Percentiles rank a stretch among this genome's conserved stretches.
Evolutionary conservation across 1,140 invertebrate genomes (phyloP).

Genomic region (Amphibalanus amphitrite): DNA sequence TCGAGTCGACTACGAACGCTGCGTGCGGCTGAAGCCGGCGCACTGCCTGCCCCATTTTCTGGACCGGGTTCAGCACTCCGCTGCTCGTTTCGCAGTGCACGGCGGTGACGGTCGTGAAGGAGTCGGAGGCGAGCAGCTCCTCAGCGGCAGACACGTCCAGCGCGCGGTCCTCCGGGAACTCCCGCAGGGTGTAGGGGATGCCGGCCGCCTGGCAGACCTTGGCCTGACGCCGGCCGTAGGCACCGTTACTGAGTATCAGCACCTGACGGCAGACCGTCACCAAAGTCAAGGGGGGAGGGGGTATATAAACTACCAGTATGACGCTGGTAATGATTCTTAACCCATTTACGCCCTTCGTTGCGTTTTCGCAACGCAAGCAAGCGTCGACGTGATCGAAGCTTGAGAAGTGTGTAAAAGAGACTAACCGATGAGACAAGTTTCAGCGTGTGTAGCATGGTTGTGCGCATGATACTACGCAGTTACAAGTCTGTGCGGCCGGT

Average conservation of each 20-base stretch:
- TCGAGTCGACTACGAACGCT: slow-evolving; percentile 33
- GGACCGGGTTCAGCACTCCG: slow-evolving; percentile 32
- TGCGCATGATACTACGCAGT: no score
- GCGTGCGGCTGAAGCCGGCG: slow-evolving; percentile 23
- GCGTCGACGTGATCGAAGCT: no score
- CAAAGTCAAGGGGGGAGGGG: neutral
- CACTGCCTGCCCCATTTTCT: slow-evolving; percentile 26
- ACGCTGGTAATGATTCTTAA: no score
- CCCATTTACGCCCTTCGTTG: no score
- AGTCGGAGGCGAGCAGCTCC: slow-evolving; percentile 14
- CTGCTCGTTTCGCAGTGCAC: slow-evolving; percentile 35
- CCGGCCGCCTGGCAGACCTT: slow-evolving; percentile 27
- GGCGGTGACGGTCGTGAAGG: slow-evolving; percentile 26
- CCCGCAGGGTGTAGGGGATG: slow-evolving; percentile 23
- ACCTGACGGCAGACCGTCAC: no score
- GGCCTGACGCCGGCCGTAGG: slow-evolving; percentile 31
- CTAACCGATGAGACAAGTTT: no score
- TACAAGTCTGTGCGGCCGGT: no score
- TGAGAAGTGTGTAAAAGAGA: no score
- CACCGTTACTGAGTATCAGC: slow-evolving; percentile 31
- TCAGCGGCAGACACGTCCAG: slow-evolving; percentile 22
- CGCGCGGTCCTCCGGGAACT: slow-evolving; percentile 26
- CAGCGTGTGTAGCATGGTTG: no score
- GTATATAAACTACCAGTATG: neutral
- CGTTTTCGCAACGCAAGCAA: no score